A percentile compares a stretch with the other conserved stretches of the same genome.
Conservation (phyloP, 1,140 invertebrate genomes). For the Propsilocerus akamusi region DNA sequence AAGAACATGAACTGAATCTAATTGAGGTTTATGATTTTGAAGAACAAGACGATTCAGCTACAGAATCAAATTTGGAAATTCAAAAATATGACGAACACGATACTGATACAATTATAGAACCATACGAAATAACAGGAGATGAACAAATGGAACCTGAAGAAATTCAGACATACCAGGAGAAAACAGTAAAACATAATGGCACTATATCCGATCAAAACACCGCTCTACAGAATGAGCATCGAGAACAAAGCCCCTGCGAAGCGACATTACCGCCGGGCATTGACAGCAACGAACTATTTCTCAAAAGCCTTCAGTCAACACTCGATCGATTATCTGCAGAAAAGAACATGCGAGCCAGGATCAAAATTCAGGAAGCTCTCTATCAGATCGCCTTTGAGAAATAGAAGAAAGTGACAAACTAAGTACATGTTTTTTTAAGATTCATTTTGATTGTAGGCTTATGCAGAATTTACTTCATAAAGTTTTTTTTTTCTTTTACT, state of each 20-base stretch:
- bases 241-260: background rate
- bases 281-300: background rate
- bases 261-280: background rate
- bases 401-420: background rate
- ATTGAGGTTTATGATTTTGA: background rate
- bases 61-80: background rate
- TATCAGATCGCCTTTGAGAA: background rate
- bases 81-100: background rate
- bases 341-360: background rate
- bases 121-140: background rate
- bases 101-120: background rate
- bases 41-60: background rate
- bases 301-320: background rate
- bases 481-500: background rate
- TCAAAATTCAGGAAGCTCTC: background rate
- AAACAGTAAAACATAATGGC: no score
- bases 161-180: background rate
- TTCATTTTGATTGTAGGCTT: background rate
- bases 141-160: background rate
- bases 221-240: background rate
- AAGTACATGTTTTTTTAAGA: background rate
- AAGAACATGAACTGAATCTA: background rate
- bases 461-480: background rate
- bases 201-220: no score
- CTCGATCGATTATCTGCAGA: background rate